phyloP scores from a whole-genome alignment of 2,888 invertebrate species.

The Schrankia costaestrigalis region DNA sequence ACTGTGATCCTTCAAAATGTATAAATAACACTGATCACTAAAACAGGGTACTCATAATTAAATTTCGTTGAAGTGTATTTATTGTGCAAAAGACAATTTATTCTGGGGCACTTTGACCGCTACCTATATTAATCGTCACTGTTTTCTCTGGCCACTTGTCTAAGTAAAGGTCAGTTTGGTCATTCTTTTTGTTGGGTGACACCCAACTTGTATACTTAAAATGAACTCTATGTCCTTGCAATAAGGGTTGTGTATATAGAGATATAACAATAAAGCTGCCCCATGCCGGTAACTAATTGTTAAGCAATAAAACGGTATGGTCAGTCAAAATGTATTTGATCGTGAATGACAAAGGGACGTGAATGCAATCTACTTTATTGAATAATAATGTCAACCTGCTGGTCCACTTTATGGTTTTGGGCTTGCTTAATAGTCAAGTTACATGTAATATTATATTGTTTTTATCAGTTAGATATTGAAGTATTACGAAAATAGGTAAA shows the following conservation, averaged over 20 bases:
- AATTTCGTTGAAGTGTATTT: conserved; percentile 18
- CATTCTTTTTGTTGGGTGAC: conserved; percentile 35
- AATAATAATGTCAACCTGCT: conserved; percentile 45
- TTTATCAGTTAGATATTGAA: no score
- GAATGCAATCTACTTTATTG: conserved; percentile 54
- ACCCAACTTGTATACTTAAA: conserved; percentile 11
- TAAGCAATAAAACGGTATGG: conserved; percentile 68
- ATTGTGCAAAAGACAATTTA: conserved; percentile 18
- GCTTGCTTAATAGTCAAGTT: no score
- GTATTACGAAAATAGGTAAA: no score
- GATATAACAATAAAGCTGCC: conserved; percentile 21
- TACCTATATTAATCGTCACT: conserved; percentile 11
- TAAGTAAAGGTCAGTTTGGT: conserved; percentile 50
- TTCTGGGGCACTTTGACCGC: conserved; percentile 8
- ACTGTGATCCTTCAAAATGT: conserved; percentile 14
- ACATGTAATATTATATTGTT: no score
- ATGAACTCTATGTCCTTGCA: conserved; percentile 24
- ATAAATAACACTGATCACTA: conserved; percentile 22
- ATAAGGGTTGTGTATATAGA: conserved; percentile 19
- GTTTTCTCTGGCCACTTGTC: conserved; percentile 56
- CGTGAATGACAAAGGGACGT: conserved; percentile 30
- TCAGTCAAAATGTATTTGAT: conserved; percentile 39
- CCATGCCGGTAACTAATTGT: conserved; percentile 51
- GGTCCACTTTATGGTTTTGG: no score
- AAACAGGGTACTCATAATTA: conserved; percentile 15